Conservation (phyloP, 2,888 invertebrate genomes). For the Clostera curtula region DNA sequence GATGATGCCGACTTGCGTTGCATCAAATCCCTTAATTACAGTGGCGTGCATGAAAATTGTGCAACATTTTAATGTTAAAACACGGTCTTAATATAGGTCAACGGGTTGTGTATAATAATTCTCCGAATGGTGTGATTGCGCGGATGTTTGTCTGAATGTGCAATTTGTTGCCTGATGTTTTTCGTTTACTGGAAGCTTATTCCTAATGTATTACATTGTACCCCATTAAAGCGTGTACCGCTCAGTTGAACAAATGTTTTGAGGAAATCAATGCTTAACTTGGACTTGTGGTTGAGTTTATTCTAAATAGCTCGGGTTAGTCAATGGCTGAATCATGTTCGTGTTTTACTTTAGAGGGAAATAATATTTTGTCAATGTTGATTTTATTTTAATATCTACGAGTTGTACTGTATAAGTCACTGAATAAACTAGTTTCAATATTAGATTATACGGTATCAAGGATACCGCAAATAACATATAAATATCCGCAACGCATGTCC, state of each 20-base stretch:
- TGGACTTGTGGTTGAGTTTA: too few species aligned
- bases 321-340: too few species aligned
- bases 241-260: constrained; percentile 6
- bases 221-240: too few species aligned
- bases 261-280: constrained; percentile 6
- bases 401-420: too few species aligned
- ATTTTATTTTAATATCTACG: too few species aligned
- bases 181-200: constrained; percentile 36
- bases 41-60: constrained; percentile 47
- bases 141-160: constrained; percentile 53
- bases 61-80: constrained; percentile 59
- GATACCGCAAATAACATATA: too few species aligned
- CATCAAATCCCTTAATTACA: constrained; percentile 40
- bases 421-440: too few species aligned
- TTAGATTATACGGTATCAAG: too few species aligned
- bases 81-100: constrained; percentile 59
- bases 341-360: too few species aligned
- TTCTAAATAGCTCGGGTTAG: too few species aligned
- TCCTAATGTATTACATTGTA: constrained; percentile 45
- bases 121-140: constrained; percentile 54
- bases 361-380: too few species aligned
- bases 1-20: constrained; percentile 27
- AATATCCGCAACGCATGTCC: too few species aligned
- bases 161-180: constrained; percentile 36
- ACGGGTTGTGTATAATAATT: constrained; percentile 56